Base-by-base conservation (phyloP, 2,888 invertebrate genomes). In the Oscheius sp. region DNA sequence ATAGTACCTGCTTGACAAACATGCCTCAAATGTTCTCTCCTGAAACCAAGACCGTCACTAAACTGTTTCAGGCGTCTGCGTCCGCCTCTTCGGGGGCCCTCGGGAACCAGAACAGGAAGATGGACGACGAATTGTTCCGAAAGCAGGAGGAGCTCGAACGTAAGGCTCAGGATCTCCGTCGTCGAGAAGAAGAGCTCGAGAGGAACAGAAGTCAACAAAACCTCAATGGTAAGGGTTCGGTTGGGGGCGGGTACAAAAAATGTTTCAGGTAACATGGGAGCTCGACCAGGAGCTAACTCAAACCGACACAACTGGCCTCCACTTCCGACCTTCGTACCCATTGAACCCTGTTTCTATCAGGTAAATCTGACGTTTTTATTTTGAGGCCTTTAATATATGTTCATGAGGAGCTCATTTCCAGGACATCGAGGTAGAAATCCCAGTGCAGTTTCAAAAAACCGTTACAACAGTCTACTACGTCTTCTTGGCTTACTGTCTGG, bases 261-360 rank as follows among this genome's bases (percentile, higher is more conserved):
- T 21, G 21, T 21, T 21, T 21, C 21, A 72, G 72, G 72, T 62
- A 72, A 32, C 32, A 57, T 50, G 5, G 53, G 63, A n/a, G 55
- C 50, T 35, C 62, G 55, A 47, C 60, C 60, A 3, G 70, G 70
- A 59, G 70, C 62, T n/a, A 58, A 11, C 7, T 63, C 48, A 13
- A 53, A 62, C 13, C 48, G 72, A 10, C 72, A 63, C 32, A 70
- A 70, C 29, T 73, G 72, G 75, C 59, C 71, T 1, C 99, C 99
- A 0, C 90, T 99, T 80, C 98, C 99, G 0, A 94, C 94, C 88
- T 95, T 94, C 87, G 96, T 95, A 79, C 91, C 91, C 77, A 93
- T 97, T 78, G 95, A 96, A 89, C 98, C 99, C 0, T 99, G 99
- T 90, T 99, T 99, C 91, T 98, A 98, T 91, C 98, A 99, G 78